Percentiles rank a stretch among this genome's conserved stretches.
These are phyloP conservation scores for Dasypolia templi DNA, from an alignment of 2,888 invertebrate species.

Conservation along the genomic window DNA sequence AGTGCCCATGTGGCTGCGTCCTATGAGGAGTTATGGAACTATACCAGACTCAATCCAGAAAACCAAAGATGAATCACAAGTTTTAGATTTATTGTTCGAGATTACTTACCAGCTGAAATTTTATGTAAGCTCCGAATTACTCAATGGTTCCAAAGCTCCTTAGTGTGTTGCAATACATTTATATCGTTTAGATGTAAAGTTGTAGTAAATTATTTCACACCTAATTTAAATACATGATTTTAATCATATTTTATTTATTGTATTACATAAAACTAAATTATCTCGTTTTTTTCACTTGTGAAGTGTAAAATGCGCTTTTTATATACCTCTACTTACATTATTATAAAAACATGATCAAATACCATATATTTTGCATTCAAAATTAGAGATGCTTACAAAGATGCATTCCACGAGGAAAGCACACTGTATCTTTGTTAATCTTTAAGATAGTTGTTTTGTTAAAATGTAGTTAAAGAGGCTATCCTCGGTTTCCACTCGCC, in stretches of 20 bases:
- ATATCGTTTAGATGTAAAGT: slow-evolving; percentile 88
- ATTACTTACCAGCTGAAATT: slow-evolving; percentile 84
- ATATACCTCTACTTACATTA: slow-evolving; percentile 88
- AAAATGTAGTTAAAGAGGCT: slow-evolving; percentile 86
- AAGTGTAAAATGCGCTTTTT: slow-evolving; percentile 88
- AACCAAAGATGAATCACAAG: slow-evolving; percentile 90
- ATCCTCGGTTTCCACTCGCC: slow-evolving; percentile 88
- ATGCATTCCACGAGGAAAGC: slow-evolving; percentile 86
- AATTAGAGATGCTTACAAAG: slow-evolving; percentile 84
- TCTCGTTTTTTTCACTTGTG: slow-evolving; percentile 87
- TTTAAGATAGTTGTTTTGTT: slow-evolving; percentile 84
- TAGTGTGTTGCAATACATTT: slow-evolving; percentile 89
- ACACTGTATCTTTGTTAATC: slow-evolving; percentile 85
- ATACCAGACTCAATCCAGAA: slow-evolving; percentile 79
- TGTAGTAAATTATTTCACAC: slow-evolving; percentile 90
- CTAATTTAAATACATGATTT: slow-evolving; percentile 87
- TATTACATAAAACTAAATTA: slow-evolving; percentile 86
- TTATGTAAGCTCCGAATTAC: slow-evolving; percentile 81
- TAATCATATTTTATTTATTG: slow-evolving; percentile 88
- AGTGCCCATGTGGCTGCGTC: slow-evolving; percentile 65
- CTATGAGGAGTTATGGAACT: slow-evolving; percentile 88
- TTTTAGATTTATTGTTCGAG: slow-evolving; percentile 84
- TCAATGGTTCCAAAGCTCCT: slow-evolving; percentile 89
- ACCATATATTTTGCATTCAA: slow-evolving; percentile 84
- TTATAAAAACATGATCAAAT: slow-evolving; percentile 89